Percentiles rank a stretch among this genome's conserved stretches.
Evolutionary conservation across 2,797 vertebrate species (phyloP).

Genomic region (Microctenopoma stevenorrisi): DNA sequence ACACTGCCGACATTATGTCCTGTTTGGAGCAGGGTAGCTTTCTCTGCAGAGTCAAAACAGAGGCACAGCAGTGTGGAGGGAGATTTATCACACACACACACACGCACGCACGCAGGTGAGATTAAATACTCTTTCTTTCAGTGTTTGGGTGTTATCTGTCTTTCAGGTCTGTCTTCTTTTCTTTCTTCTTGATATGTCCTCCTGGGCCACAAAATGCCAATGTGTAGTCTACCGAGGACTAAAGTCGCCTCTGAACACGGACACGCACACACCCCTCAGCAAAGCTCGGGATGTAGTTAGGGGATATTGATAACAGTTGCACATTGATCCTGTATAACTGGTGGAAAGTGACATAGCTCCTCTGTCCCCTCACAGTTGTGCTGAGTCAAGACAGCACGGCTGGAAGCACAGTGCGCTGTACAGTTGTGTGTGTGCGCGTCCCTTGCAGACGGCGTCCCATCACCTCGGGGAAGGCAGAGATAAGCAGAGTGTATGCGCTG

Average conservation of each 20-base stretch:
- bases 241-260: slow-evolving; percentile 19
- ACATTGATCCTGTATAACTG: slow-evolving; percentile 70
- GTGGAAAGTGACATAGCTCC: slow-evolving; percentile 63
- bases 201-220: slow-evolving; percentile 60
- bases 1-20: slow-evolving; percentile 52
- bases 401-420: slow-evolving; percentile 44
- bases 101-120: slow-evolving; percentile 27
- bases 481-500: slow-evolving; percentile 75
- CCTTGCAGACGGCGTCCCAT: slow-evolving; percentile 74
- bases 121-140: slow-evolving; percentile 69
- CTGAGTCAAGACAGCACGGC: slow-evolving; percentile 70
- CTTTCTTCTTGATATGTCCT: slow-evolving; percentile 64
- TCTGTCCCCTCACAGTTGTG: slow-evolving; percentile 59
- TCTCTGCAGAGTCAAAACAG: slow-evolving; percentile 83
- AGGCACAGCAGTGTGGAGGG: slow-evolving; percentile 57
- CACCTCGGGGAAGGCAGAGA: slow-evolving; percentile 76
- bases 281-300: slow-evolving; percentile 64
- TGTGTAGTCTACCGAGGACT: slow-evolving; percentile 79
- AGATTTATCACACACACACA: slow-evolving; percentile 43
- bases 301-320: slow-evolving; percentile 69
- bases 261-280: slow-evolving; percentile 18
- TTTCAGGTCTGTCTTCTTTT: slow-evolving; percentile 71
- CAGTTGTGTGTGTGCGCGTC: slow-evolving; percentile 41
- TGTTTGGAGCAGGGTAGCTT: slow-evolving; percentile 64
- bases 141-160: slow-evolving; percentile 62